Conservation (phyloP, 1,140 invertebrate species). For the Globodera rostochiensis region DNA sequence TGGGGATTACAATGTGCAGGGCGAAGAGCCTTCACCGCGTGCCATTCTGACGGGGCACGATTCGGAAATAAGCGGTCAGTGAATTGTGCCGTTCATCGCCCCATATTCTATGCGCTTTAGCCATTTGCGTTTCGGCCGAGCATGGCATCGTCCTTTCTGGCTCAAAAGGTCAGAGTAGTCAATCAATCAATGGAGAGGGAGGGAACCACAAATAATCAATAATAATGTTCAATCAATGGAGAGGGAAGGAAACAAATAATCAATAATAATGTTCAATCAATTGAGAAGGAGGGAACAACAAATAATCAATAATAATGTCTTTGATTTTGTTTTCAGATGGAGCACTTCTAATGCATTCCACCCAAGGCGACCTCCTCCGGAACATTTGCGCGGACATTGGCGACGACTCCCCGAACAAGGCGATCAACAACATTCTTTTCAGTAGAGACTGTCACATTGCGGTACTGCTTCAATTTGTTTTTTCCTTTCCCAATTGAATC, state of each 20-base stretch:
- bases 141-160: conserved; percentile 94
- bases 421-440: conserved; percentile 67
- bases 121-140: conserved; percentile 93
- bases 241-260: background rate
- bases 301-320: background rate
- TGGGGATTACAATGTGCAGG: conserved; percentile 75
- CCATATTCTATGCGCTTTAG: conserved; percentile 59
- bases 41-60: conserved; percentile 96
- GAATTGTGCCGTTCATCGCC: conserved; percentile 1
- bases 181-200: background rate
- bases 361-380: conserved; percentile 92
- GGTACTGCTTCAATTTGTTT: conserved; percentile 57
- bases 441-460: conserved; percentile 94
- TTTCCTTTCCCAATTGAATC: no score
- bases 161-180: conserved; percentile 66
- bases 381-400: conserved; percentile 64
- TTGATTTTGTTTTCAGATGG: conserved; percentile 73
- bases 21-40: conserved; percentile 84
- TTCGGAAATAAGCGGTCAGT: conserved; percentile 78
- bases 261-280: background rate
- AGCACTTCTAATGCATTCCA: conserved; percentile 93
- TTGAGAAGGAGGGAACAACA: background rate
- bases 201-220: no score
- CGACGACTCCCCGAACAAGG: conserved; percentile 3
- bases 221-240: background rate